Evolutionary conservation across 2,888 invertebrate genomes (phyloP).

Genomic region (Andrena hattorfiana): DNA sequence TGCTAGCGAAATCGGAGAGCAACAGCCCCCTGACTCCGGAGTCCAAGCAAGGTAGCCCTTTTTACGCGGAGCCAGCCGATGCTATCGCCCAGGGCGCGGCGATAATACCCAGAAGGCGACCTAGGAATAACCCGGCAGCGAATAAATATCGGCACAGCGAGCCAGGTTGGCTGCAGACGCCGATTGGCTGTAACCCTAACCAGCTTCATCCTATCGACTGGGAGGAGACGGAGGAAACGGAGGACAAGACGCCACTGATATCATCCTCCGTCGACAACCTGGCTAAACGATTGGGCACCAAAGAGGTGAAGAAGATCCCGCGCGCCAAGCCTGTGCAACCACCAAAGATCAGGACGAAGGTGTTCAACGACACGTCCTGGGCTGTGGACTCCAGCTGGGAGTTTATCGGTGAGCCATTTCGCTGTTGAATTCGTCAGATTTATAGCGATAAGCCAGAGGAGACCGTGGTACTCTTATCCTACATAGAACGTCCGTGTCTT

Average conservation of each 20-base stretch:
- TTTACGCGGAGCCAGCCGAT: slow-evolving; percentile 96
- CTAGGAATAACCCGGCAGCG: slow-evolving; percentile 77
- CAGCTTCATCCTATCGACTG: slow-evolving; percentile 83
- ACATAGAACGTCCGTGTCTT: too few species aligned
- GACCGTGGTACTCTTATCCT: too few species aligned
- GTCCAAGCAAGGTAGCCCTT: slow-evolving; percentile 92
- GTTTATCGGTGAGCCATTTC: slow-evolving; percentile 89
- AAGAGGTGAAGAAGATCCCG: slow-evolving; percentile 86
- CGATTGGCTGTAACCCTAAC: slow-evolving; percentile 70
- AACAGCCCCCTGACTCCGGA: slow-evolving; percentile 82
- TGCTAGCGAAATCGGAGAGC: slow-evolving; percentile 80
- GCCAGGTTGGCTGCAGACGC: slow-evolving; percentile 82
- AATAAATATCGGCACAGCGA: slow-evolving; percentile 83
- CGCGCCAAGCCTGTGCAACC: slow-evolving; percentile 91
- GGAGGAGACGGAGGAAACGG: slow-evolving; percentile 82
- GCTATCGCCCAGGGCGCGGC: slow-evolving; percentile 88
- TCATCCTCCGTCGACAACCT: slow-evolving; percentile 91
- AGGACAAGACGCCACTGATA: slow-evolving; percentile 84
- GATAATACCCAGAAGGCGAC: slow-evolving; percentile 77
- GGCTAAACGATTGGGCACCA: slow-evolving; percentile 80
- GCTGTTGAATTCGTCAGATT: neutral
- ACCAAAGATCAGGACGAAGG: slow-evolving; percentile 87
- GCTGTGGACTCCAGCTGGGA: slow-evolving; percentile 96
- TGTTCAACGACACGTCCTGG: slow-evolving; percentile 88
- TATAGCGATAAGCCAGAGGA: too few species aligned